These are phyloP conservation scores for Motacilla alba DNA, from an alignment of 2,113 vertebrate genomes.

Conservation along the genomic window DNA sequence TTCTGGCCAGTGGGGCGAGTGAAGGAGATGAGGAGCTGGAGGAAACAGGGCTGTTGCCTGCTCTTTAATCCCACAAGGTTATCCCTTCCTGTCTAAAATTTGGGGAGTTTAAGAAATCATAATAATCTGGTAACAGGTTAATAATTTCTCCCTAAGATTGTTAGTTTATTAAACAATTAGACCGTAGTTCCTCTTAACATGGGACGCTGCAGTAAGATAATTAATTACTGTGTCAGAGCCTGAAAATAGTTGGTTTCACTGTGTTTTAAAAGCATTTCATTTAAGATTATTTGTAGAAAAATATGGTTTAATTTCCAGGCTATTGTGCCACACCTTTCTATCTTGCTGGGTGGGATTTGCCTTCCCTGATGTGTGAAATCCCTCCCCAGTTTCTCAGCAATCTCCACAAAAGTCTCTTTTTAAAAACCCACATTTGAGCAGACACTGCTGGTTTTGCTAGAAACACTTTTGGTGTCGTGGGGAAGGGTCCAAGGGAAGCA, in stretches of 20 bases:
- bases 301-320: background rate
- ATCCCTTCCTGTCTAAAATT: background rate
- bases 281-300: background rate
- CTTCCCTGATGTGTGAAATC: background rate
- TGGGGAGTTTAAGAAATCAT: background rate
- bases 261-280: background rate
- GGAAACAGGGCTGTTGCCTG: rapidly evolving
- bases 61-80: background rate
- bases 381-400: background rate
- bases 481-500: background rate
- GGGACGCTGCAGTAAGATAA: background rate
- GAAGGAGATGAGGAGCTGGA: background rate
- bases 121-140: background rate
- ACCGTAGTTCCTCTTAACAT: background rate
- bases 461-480: background rate
- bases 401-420: background rate
- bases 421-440: background rate
- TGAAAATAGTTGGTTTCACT: background rate
- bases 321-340: background rate
- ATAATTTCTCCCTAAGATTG: background rate
- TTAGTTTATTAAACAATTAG: background rate
- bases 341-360: background rate
- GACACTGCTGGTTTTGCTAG: background rate
- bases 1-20: rapidly evolving
- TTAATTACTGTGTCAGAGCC: background rate